phyloP scores from a whole-genome alignment of 1,140 invertebrate genomes.

The Aradophagus sp. region DNA sequence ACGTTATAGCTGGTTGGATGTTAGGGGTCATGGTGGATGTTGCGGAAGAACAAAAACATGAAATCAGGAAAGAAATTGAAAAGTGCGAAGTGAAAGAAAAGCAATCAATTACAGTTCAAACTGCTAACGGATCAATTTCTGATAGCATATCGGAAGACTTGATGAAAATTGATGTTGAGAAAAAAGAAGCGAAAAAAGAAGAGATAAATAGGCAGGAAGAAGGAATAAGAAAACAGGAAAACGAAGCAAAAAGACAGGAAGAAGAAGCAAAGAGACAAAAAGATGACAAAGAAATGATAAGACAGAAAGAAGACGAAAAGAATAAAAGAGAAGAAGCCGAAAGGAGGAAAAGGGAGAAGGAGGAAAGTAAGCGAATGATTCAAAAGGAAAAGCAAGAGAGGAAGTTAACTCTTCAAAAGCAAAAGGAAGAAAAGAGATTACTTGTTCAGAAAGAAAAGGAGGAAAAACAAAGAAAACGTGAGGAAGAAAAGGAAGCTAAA shows the following conservation, averaged over 20 bases:
- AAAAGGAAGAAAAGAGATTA: too few relatives aligned
- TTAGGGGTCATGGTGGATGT: slow-evolving; percentile 63
- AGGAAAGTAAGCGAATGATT: neutral
- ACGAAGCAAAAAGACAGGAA: slow-evolving; percentile 5
- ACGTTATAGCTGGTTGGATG: slow-evolving; percentile 68
- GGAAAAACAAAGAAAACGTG: slow-evolving; percentile 12
- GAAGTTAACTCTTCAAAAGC: too few relatives aligned
- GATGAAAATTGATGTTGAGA: neutral
- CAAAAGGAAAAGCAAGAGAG: too few relatives aligned
- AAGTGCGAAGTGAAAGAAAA: slow-evolving; percentile 19
- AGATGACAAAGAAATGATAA: slow-evolving; percentile 7
- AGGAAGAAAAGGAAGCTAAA: slow-evolving; percentile 9
- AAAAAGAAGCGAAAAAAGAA: slow-evolving; percentile 3
- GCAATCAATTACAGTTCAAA: too few relatives aligned
- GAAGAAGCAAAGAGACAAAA: slow-evolving; percentile 13
- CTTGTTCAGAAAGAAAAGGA: slow-evolving; percentile 8
- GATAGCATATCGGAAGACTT: slow-evolving; percentile 34
- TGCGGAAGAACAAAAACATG: slow-evolving; percentile 49
- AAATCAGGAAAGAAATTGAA: slow-evolving; percentile 49
- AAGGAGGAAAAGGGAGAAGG: slow-evolving; percentile 8
- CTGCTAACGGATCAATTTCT: too few relatives aligned
- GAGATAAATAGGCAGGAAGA: slow-evolving; percentile 1
- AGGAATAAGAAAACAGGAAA: slow-evolving; percentile 11
- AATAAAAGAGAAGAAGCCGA: neutral
- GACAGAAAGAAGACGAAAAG: slow-evolving; percentile 10